Percentiles rank a stretch among this genome's conserved stretches.
Conservation (phyloP, 2,113 vertebrate species). For the Pipa parva region DNA sequence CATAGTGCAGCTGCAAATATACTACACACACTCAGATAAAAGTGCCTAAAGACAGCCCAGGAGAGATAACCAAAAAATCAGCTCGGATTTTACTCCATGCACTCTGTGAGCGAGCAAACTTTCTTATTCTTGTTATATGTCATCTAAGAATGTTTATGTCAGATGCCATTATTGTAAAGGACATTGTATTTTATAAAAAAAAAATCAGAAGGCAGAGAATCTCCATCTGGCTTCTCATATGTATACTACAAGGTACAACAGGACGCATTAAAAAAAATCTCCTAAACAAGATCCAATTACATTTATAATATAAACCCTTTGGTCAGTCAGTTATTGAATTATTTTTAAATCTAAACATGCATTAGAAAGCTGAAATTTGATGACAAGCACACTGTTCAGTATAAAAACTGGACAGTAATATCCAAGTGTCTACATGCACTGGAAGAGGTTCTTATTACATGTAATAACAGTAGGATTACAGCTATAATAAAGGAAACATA, state of each 20-base stretch:
- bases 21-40: background rate
- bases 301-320: too few relatives aligned
- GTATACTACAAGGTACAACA: background rate
- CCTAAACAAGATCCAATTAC: background rate
- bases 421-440: too few relatives aligned
- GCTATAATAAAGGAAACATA: too few relatives aligned
- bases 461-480: too few relatives aligned
- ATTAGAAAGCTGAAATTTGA: too few relatives aligned
- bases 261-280: background rate
- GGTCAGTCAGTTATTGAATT: too few relatives aligned
- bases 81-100: background rate
- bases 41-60: conserved; percentile 9
- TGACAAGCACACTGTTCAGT: too few relatives aligned
- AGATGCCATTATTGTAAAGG: conserved; percentile 2
- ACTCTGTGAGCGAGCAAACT: background rate
- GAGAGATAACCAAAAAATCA: background rate
- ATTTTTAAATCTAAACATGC: too few relatives aligned
- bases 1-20: conserved; percentile 24
- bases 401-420: too few relatives aligned
- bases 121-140: background rate
- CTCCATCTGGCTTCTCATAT: background rate
- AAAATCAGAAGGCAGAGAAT: background rate
- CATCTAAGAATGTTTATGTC: conserved; percentile 9
- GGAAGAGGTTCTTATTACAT: too few relatives aligned
- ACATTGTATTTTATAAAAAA: background rate